A percentile compares a stretch with the other conserved stretches of the same genome.
Conservation (phyloP, 2,113 vertebrate genomes). For the Aphyosemion australe region DNA sequence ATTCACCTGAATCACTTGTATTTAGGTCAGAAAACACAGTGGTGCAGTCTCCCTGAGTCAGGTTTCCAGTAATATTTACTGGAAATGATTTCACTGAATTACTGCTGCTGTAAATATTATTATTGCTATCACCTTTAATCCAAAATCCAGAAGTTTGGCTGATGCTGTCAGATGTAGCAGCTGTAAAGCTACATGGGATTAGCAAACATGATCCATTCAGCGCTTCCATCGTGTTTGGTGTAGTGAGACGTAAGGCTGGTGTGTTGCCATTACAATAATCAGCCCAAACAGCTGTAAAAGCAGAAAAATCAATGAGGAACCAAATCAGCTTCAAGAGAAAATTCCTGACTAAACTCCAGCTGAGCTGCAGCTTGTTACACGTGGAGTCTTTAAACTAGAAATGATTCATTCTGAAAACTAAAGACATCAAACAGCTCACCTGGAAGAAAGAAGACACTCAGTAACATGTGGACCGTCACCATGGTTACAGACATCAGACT, state of each 20-base stretch:
- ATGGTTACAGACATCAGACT: background rate
- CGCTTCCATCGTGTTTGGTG: slow-evolving; percentile 26
- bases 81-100: background rate
- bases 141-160: slow-evolving; percentile 22
- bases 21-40: slow-evolving; percentile 43
- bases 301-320: background rate
- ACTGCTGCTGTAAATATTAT: background rate
- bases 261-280: accelerated
- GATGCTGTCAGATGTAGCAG: accelerated
- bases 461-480: background rate
- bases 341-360: background rate
- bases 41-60: slow-evolving; percentile 49
- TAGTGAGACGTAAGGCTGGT: accelerated
- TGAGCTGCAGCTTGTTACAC: background rate
- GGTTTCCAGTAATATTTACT: slow-evolving; percentile 49
- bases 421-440: background rate
- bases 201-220: slow-evolving; percentile 57
- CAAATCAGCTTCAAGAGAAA: background rate
- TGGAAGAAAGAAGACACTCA: background rate
- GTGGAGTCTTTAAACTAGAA: background rate
- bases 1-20: background rate
- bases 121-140: background rate
- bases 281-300: slow-evolving; percentile 16
- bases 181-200: slow-evolving; percentile 50
- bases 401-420: background rate